A percentile compares a stretch with the other conserved stretches of the same genome.
These are phyloP conservation scores for Leptogaster cylindrica DNA, from an alignment of 2,888 invertebrate species.

Conservation along the genomic window DNA sequence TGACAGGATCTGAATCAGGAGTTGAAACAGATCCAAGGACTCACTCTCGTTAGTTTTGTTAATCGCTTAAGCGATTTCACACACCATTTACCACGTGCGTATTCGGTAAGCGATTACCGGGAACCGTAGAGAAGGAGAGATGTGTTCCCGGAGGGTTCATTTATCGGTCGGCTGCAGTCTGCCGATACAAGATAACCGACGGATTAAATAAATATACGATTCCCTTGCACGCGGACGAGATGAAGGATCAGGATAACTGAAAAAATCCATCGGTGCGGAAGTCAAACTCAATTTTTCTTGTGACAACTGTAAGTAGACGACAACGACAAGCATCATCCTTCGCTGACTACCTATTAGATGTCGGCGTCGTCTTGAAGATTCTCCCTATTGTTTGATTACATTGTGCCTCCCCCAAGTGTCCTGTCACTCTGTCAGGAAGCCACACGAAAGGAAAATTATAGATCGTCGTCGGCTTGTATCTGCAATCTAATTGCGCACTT, in stretches of 20 bases:
- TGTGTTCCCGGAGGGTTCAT: slow-evolving; percentile 24
- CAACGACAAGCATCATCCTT: not conserved
- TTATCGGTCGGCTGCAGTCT: slow-evolving; percentile 49
- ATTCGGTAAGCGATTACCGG: slow-evolving; percentile 41
- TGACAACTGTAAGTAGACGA: slow-evolving; percentile 15
- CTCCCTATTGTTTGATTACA: not conserved
- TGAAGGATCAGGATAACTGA: slow-evolving; percentile 11
- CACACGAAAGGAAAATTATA: slow-evolving; percentile 6
- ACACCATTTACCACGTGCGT: slow-evolving; percentile 59
- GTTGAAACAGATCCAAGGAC: slow-evolving; percentile 1
- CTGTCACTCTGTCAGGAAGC: not conserved
- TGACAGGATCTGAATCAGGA: not conserved
- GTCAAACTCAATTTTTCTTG: slow-evolving; percentile 41
- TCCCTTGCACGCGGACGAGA: slow-evolving; percentile 35
- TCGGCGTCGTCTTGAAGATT: slow-evolving; percentile 16
- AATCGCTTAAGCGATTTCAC: slow-evolving; percentile 62
- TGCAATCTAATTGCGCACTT: slow-evolving; percentile 42
- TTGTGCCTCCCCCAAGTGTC: not conserved
- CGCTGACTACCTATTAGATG: not conserved
- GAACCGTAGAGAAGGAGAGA: slow-evolving; percentile 35
- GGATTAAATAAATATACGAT: slow-evolving; percentile 49
- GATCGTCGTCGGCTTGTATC: slow-evolving; percentile 20
- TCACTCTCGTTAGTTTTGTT: slow-evolving; percentile 52
- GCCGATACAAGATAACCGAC: slow-evolving; percentile 50
- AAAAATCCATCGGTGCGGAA: slow-evolving; percentile 38